Percentiles rank a stretch among this genome's conserved stretches.
Evolutionary conservation across 2,113 vertebrate genomes (phyloP).

Genomic region (Caretta caretta): DNA sequence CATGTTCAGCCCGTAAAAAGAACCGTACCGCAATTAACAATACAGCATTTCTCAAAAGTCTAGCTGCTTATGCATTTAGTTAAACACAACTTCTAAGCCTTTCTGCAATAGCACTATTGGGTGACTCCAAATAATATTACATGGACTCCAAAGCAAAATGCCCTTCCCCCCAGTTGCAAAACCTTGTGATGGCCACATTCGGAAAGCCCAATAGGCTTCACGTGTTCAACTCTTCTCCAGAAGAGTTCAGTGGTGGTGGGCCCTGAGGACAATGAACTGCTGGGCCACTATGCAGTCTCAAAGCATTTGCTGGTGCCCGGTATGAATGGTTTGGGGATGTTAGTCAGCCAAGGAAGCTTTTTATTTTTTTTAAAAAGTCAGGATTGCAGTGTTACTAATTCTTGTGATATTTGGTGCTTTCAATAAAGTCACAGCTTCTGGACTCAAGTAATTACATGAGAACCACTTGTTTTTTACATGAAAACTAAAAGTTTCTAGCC

Average conservation of each 20-base stretch:
- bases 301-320: neutral
- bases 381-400: neutral
- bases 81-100: neutral
- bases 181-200: neutral
- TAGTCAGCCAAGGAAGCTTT: neutral
- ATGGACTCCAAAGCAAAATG: neutral
- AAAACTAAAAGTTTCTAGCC: too few relatives aligned
- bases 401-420: neutral
- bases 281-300: neutral
- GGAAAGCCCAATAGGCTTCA: neutral
- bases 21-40: neutral
- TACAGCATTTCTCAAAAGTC: neutral
- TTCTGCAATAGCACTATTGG: neutral
- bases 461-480: too few relatives aligned
- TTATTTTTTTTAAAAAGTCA: neutral
- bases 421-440: neutral
- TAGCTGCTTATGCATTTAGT: neutral
- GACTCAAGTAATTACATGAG: too few relatives aligned
- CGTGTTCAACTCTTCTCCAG: neutral
- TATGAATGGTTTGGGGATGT: neutral
- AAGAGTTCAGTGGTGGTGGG: neutral
- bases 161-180: accelerated
- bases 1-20: neutral
- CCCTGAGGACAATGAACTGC: neutral
- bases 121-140: neutral